phyloP scores from a whole-genome alignment of 2,888 invertebrate genomes.

The Cheilosia scutellata region DNA sequence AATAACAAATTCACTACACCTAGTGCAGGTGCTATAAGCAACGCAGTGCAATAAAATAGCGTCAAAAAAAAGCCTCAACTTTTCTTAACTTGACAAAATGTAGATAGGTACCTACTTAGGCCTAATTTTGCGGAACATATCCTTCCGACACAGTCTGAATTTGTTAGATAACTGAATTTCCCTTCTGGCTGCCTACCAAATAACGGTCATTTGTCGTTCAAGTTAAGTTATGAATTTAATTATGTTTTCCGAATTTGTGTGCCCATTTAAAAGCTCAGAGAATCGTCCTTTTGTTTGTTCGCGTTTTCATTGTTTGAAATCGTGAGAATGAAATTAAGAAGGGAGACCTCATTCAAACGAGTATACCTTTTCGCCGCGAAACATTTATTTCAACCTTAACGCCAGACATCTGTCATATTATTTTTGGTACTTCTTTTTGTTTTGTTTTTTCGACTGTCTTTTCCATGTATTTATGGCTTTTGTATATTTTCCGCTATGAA shows the following conservation, averaged over 20 bases:
- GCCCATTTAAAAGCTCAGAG: constrained; percentile 38
- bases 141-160: constrained; percentile 9
- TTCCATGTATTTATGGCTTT: constrained; percentile 55
- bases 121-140: constrained; percentile 47
- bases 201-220: constrained; percentile 61
- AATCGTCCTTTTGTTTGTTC: constrained; percentile 43
- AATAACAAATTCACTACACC: constrained; percentile 1
- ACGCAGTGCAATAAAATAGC: not conserved
- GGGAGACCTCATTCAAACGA: constrained; percentile 46
- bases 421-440: constrained; percentile 42
- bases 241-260: constrained; percentile 40
- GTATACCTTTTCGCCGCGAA: constrained; percentile 48
- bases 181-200: constrained; percentile 33
- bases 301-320: constrained; percentile 41
- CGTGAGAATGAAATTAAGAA: constrained; percentile 52
- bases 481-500: constrained; percentile 53
- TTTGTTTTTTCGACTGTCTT: constrained; percentile 31
- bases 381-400: constrained; percentile 49
- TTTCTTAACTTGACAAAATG: constrained; percentile 50
- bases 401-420: constrained; percentile 67
- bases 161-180: constrained; percentile 7
- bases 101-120: constrained; percentile 3
- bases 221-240: constrained; percentile 66
- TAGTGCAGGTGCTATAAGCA: not conserved
- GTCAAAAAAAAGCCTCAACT: constrained; percentile 15